Base-by-base conservation (phyloP, 2,888 invertebrate genomes). In the Pristionchus entomophagus region DNA sequence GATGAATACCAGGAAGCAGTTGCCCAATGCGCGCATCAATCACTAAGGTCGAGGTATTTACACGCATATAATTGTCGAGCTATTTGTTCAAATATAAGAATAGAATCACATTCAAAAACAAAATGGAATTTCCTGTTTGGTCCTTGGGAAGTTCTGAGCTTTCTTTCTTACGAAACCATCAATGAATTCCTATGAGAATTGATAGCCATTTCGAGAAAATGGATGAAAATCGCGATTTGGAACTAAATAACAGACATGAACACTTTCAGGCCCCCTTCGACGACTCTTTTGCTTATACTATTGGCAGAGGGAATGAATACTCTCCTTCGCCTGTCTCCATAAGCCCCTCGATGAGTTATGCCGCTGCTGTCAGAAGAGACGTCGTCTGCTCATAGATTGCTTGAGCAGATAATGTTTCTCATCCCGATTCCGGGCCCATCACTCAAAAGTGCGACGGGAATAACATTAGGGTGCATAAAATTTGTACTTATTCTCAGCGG, bases 391-490 rank as follows among this genome's bases (percentile, higher is more conserved):
- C 22, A 41, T 17, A 73, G 69, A 73, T 73, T 73, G 32, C 69
- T 41, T 17, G 41, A 22, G 41, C 6, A 73, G 69, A 73, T 73
- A 41, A 73, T 73, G 41, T 73, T 41, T n/a, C 69, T n/a, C 69
- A 38, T 41, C 69, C 26, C 5, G n/a, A 41, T 73, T 73, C 69
- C 69, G 29, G n/a, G n/a, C 17, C 65, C 32, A 65, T 35, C 69
- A 73, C 69, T 73, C 69, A 73, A 73, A 65, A 65, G 62, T 65
- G 32, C 62, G 53, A n/a, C n/a, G n/a, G n/a, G n/a, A n/a, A n/a
- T n/a, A n/a, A n/a, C n/a, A n/a, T n/a, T n/a, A n/a, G n/a, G n/a
- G n/a, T n/a, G n/a, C n/a, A n/a, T n/a, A n/a, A n/a, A n/a, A n/a
- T n/a, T n/a, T n/a, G n/a, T n/a, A n/a, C n/a, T n/a, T n/a, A n/a